Evolutionary conservation across 2,888 invertebrate genomes (phyloP).

Genomic region (Rotaria magnacalcarata): DNA sequence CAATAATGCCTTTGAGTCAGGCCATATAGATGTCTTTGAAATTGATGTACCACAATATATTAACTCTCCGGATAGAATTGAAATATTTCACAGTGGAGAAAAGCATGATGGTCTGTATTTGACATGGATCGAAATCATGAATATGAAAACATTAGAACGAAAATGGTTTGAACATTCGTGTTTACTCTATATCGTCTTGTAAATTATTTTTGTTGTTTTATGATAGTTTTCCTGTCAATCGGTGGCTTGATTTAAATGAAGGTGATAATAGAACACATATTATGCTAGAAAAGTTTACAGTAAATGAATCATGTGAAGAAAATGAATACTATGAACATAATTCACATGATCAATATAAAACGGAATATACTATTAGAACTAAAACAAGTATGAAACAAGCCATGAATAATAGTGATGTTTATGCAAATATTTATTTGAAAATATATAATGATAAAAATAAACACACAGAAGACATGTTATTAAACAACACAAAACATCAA

Average conservation of each 20-base stretch:
- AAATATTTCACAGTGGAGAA: background rate
- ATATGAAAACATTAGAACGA: conserved; percentile 30
- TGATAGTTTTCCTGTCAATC: conserved; percentile 8
- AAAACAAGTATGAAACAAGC: background rate
- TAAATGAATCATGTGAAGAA: conserved; percentile 35
- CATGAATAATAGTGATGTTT: background rate
- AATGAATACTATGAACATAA: conserved; percentile 32
- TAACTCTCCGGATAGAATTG: background rate
- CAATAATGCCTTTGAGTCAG: background rate
- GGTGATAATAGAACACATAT: background rate
- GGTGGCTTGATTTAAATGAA: background rate
- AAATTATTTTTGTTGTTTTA: background rate
- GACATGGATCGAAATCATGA: conserved; percentile 24
- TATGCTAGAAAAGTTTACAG: background rate
- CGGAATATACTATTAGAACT: background rate
- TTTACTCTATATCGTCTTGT: too few relatives aligned
- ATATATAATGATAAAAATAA: background rate
- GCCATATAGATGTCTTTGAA: conserved; percentile 20
- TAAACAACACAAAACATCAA: conserved; percentile 5
- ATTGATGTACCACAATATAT: background rate
- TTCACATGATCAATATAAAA: conserved; percentile 2
- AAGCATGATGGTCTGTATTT: conserved; percentile 22
- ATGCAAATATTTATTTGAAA: conserved; percentile 26
- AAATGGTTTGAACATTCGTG: background rate
- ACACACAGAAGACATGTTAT: conserved; percentile 32